Base-by-base conservation (phyloP, 2,797 vertebrate species). In the Netta rufina region DNA sequence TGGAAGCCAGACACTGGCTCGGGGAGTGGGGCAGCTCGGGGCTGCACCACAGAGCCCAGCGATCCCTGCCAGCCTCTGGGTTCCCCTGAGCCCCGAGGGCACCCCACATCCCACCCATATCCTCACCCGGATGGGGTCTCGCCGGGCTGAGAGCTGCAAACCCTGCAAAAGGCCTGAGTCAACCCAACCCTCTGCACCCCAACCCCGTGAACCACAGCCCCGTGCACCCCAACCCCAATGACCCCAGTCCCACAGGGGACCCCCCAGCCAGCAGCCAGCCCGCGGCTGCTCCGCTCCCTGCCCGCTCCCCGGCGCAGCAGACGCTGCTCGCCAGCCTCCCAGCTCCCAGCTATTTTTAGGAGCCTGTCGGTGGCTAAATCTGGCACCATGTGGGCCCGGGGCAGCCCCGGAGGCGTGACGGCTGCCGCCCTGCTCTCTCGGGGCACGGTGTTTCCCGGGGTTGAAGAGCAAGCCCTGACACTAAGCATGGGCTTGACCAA, bases 291-390 rank as follows among this genome's bases (percentile, higher is more conserved):
- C 33, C 12, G 58, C 72, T 92, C 89, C 5, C 5, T 57, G 33
- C 7, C 71, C 3, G 4, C 54, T 93, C 92, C 57, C 71, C 0
- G 2, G 28, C 24, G 9, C 81, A 89, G 81, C 78, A 84, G 71
- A 73, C 33, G 71, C 91, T 84, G 56, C 56, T 82, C 20, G 2
- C 64, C 56, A 91, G 60, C 62, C 82, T 94, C 84, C 38, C 25
- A 9, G 53, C 25, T 94, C 84, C 49, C 1, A 3, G 33, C 15
- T 92, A 92, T 92, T 95, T 95, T 93, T 89, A 84, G 94, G 87
- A 94, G n/a, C 2, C 0, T 22, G 51, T 66, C 6, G 19, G 78
- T 73, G 87, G 78, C 84, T 96, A 87, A 95, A 95, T 91, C 82
- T 82, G 88, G 88, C 15, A 4, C 43, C 2, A 2, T 65, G 84